Evolutionary conservation across 2,113 vertebrate species (phyloP), one percentile per base, ranked within the genome.

Genomic region (Marmota flaviventris): DNA sequence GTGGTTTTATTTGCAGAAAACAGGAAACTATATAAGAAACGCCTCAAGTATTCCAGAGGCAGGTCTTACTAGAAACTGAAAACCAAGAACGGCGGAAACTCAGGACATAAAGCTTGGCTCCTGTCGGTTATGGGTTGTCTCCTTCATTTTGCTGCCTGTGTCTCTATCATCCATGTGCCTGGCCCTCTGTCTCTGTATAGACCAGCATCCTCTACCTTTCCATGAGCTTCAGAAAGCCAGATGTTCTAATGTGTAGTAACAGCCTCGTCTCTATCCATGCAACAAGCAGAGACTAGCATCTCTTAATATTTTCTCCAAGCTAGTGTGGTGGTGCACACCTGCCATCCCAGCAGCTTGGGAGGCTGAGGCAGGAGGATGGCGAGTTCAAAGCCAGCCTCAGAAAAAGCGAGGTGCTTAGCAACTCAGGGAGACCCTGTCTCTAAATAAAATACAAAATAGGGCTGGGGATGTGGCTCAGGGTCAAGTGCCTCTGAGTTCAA

Each of bases 321-420:
- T 7, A 7, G 20, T 20, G 0, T 2, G 0, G 20, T 58, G 20
- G 56, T 17, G 6, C 56, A 58, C 6, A 2, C 20, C 56, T 22
- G 20, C 8, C 5, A 58, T 24, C 56, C 56, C 20, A 58, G 56
- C 7, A 4, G 20, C 20, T 58, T 4, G 20, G 56, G 56, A 58
- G 20, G 56, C 56, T 58, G 56, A 58, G 56, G 56, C 56, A 58
- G 56, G 20, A 58, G 56, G 56, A 58, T 58, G 20, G 22, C 7
- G 56, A 58, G 56, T 58, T 58, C 56, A 24, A 58, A 22, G 56
- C 6, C 56, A 58, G 56, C 56, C 56, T 58, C 56, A 24, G 56
- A 18, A 58, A 58, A 22, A 58, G 56, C 20, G 6, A 58, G 56
- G 2, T 8, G 20, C 56, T 58, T 8, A 58, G 56, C 20, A 58